Evolutionary conservation across 2,113 vertebrate genomes (phyloP), one percentile per base, ranked within the genome.

Genomic region (Pagrus major): DNA sequence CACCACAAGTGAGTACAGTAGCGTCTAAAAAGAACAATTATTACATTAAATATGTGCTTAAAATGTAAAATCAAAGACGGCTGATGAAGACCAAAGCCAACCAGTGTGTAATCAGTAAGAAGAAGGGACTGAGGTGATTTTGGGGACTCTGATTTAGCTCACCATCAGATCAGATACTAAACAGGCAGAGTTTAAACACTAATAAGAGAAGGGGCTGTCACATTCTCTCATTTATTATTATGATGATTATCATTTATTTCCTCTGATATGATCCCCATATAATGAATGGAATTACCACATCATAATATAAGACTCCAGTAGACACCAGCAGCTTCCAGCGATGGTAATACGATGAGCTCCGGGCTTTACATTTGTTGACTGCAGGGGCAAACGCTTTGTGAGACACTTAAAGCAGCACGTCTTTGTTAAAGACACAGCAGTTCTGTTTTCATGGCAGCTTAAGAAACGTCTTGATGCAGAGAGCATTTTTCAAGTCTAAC

Each of bases 401-500:
- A 70, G 33, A 65, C 20, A 66, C 56, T 88, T 72, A 65, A 54
- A 85, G 46, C 76, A 6, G 21, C 69, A 70, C 5, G 16, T 86
- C 83, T 89, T 76, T 82, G 78, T 82, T 75, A 61, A 83, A 29
- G 61, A 87, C 55, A 2, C 55, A 60, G 83, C 56, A 37, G 35
- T 80, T 83, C 69, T 86, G 63, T 80, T 84, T 88, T 89, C 80
- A 86, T 21, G 60, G 76, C 29, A 80, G 80, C 78, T 88, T 77
- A 83, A 80, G 58, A 84, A 75, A 81, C 54, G 67, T 90, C 74
- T 76, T 51, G 63, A 80, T 69, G 59, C 82, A 76, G 1, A 2
- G 51, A 84, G 37, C 80, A 88, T 86, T 87, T 88, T 84, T 90
- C 76, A 89, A 74, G 29, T 82, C 84, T 59, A 80, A 82, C 58